A percentile compares a stretch with the other conserved stretches of the same genome.
phyloP scores from a whole-genome alignment of 2,888 invertebrate genomes.

The Rhaphigaster nebulosa region DNA sequence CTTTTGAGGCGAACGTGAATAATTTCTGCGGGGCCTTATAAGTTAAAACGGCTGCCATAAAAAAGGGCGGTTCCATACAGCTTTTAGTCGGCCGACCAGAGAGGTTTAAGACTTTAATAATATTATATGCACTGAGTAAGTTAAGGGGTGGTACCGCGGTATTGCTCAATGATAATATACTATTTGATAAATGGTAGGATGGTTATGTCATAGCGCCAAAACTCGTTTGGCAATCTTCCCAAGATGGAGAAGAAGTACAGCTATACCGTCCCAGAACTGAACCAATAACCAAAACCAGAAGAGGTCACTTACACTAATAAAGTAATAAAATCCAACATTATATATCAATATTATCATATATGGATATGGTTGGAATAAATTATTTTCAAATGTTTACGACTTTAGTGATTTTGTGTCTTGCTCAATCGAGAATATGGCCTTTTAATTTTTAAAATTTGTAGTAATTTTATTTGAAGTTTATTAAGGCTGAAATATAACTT shows the following conservation, averaged over 20 bases:
- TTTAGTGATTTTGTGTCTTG: neutral
- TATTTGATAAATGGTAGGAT: neutral
- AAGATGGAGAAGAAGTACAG: neutral
- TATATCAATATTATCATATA: neutral
- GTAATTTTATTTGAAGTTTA: too few species aligned
- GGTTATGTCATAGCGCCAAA: neutral
- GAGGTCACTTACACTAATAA: neutral
- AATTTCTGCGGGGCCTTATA: neutral
- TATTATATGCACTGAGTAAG: neutral
- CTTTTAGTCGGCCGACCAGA: neutral
- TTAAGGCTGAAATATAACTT: neutral
- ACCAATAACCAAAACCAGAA: neutral
- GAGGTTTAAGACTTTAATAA: neutral
- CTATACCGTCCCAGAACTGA: neutral
- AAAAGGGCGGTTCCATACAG: neutral
- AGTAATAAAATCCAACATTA: neutral
- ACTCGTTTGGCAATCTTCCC: neutral
- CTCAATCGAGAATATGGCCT: too few species aligned
- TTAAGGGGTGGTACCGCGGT: neutral
- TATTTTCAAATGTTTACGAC: neutral
- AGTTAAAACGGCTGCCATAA: neutral
- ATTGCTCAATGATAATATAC: slow-evolving; percentile 7
- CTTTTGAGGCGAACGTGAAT: neutral
- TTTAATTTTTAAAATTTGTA: too few species aligned
- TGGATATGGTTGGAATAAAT: neutral